A percentile compares a stretch with the other conserved stretches of the same genome.
Evolutionary conservation across 2,113 vertebrate genomes (phyloP).

Genomic region (Athene cunicularia): DNA sequence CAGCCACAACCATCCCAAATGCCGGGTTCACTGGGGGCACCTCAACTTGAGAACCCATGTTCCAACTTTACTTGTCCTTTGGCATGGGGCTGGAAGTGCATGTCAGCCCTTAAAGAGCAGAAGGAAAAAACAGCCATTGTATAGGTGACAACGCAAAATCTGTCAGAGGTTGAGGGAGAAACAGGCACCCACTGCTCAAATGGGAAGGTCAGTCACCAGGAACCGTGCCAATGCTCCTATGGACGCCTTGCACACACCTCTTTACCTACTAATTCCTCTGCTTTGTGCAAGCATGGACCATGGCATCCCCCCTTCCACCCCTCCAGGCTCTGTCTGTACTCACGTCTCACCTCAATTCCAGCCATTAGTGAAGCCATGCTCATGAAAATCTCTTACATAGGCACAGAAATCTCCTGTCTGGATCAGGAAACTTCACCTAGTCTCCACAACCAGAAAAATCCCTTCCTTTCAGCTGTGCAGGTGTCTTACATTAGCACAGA

Average conservation of each 20-base stretch:
- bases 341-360: background rate
- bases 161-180: background rate
- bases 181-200: background rate
- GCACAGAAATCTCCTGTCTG: background rate
- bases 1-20: accelerated
- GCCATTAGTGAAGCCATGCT: background rate
- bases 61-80: background rate
- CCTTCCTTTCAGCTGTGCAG: background rate
- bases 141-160: background rate
- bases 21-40: background rate
- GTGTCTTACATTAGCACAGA: background rate
- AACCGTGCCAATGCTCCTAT: background rate
- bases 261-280: background rate
- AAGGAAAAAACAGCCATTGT: background rate
- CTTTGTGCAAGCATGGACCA: background rate
- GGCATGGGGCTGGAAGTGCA: background rate
- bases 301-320: background rate
- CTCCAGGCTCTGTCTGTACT: background rate
- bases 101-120: accelerated
- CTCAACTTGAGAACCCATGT: background rate
- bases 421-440: background rate
- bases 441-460: background rate
- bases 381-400: background rate
- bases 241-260: background rate
- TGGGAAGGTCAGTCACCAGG: accelerated